Percentiles rank a stretch among this genome's conserved stretches.
Conservation (phyloP, 2,113 vertebrate species). For the Crotalus helleri region DNA sequence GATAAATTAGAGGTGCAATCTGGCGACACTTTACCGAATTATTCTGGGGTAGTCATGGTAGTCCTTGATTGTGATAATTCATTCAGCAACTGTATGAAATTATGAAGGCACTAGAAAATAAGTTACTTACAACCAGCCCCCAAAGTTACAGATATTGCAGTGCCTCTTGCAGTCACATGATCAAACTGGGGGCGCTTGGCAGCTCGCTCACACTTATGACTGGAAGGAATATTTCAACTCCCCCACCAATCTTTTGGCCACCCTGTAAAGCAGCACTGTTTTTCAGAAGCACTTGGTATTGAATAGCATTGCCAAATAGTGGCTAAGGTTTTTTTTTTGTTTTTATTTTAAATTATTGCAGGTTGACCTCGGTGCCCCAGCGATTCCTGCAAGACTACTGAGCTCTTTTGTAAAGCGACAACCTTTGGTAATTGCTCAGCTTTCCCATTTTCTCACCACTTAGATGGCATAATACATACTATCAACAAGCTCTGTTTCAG, state of each 20-base stretch:
- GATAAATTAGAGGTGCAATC: background rate
- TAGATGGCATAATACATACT: constrained; percentile 30
- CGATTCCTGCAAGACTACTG: constrained; percentile 76
- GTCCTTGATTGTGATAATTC: background rate
- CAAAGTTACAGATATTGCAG: background rate
- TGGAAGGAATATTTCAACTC: background rate
- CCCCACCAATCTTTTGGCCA: background rate
- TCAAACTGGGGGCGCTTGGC: background rate
- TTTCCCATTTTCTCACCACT: constrained; percentile 75
- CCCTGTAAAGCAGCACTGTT: background rate
- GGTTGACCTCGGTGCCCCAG: constrained; percentile 89
- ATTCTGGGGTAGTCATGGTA: background rate
- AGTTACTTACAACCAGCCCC: background rate
- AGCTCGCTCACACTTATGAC: background rate
- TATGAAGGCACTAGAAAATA: background rate
- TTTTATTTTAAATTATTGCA: constrained; percentile 57
- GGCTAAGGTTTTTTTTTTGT: background rate
- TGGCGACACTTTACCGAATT: background rate
- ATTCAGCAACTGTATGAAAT: background rate
- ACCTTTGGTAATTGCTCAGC: constrained; percentile 81
- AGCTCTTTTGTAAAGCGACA: constrained; percentile 76
- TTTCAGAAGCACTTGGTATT: background rate
- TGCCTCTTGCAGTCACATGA: background rate
- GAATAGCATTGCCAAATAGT: background rate
- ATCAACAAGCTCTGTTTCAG: background rate